Evolutionary conservation across 2,888 invertebrate genomes (phyloP), one percentile per base, ranked within the genome.

Genomic region (Andrena minutula): DNA sequence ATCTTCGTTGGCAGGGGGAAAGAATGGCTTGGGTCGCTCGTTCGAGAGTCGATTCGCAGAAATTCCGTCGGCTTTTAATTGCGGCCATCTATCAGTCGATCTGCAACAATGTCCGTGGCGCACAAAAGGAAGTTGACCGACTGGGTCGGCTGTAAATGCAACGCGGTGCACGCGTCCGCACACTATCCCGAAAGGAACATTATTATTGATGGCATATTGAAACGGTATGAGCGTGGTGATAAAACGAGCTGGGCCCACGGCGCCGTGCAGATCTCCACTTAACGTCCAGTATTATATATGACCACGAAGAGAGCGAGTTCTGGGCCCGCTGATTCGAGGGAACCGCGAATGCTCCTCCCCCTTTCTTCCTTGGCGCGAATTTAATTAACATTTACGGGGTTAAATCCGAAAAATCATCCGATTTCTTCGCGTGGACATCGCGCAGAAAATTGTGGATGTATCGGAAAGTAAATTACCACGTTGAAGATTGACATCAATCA

Each of bases 151-250:
- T 72, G 83, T 84, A 89, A 88, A 88, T 82, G 87, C 86, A 85
- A 86, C 88, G 83, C 81, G 82, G 76, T 82, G 79, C 84, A 85
- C 88, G 88, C 89, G 83, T 83, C 80, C 58, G 64, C 61, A 47
- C 77, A 78, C 77, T 89, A 89, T 88, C 23, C 89, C 86, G 82
- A 84, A 86, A 85, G 79, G 86, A 75, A 82, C 56, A 90, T 91
- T 90, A 93, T 93, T 93, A 93, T 93, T 93, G 93, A 93, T 93
- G 93, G 93, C 89, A 92, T 93, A 93, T 93, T 93, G 93, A 93
- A 93, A 93, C 89, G 91, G 92, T 92, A 91, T 91, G 93, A 93
- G 92, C 93, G 83, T 89, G 92, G 92, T 93, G 93, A 93, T 93
- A 93, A 93, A 93, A 93, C 91, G 91, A 88, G 90, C 85, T 84